Percentiles rank a stretch among this genome's conserved stretches.
Evolutionary conservation across 2,113 vertebrate genomes (phyloP).

Genomic region (Xiphorhynchus elegans): DNA sequence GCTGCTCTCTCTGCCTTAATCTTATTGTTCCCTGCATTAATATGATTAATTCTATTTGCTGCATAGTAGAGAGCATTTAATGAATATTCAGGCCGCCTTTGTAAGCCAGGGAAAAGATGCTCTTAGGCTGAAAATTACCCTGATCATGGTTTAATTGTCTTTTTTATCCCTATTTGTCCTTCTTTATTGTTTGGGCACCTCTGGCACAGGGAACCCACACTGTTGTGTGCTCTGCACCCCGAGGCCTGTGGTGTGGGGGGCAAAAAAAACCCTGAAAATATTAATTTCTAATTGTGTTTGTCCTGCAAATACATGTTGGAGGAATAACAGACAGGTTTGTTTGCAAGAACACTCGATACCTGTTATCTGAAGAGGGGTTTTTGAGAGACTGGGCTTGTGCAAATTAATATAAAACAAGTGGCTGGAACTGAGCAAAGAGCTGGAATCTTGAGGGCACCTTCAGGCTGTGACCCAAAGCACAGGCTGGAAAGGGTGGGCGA

Average conservation of each 20-base stretch:
- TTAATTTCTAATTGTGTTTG: background rate
- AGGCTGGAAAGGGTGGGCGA: no score
- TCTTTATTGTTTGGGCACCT: background rate
- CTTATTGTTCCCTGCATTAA: conserved; percentile 40
- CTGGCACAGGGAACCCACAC: rapidly evolving
- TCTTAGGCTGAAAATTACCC: conserved; percentile 10
- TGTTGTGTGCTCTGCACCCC: background rate
- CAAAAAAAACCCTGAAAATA: background rate
- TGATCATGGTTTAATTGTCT: background rate
- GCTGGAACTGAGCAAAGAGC: background rate
- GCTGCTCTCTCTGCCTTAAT: conserved; percentile 1
- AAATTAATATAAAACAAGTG: background rate
- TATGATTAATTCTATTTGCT: conserved; percentile 56
- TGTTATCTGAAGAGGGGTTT: background rate
- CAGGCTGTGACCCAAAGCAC: background rate
- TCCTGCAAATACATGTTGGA: rapidly evolving
- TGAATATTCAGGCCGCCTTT: conserved; percentile 46
- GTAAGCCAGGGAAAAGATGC: background rate
- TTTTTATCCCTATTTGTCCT: background rate
- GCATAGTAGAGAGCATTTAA: background rate
- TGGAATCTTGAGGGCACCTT: background rate
- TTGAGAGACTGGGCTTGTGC: background rate
- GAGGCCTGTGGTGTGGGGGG: rapidly evolving
- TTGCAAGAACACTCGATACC: background rate
- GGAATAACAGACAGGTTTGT: background rate